phyloP scores from a whole-genome alignment of 2,888 invertebrate genomes.

The Amorpha juglandis region DNA sequence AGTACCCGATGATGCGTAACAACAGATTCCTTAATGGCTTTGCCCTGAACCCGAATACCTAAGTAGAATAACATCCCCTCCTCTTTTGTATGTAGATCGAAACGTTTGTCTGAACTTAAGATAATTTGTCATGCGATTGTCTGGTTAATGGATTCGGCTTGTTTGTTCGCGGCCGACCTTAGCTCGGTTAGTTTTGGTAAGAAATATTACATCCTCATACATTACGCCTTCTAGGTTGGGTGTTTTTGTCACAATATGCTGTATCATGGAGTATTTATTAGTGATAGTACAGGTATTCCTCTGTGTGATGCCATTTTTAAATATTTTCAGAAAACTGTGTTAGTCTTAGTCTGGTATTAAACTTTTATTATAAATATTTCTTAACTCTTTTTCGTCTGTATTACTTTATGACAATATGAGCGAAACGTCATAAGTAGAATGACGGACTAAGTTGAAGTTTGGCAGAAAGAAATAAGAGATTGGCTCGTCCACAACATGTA shows the following conservation, averaged over 20 bases:
- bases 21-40: neutral
- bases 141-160: constrained; percentile 14
- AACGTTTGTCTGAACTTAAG: constrained; percentile 6
- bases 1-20: neutral
- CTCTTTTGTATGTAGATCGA: constrained; percentile 12
- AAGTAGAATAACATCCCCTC: neutral
- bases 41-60: neutral
- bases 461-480: too few relatives aligned
- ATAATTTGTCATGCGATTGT: constrained; percentile 21
- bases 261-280: too few relatives aligned
- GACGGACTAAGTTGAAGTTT: too few relatives aligned
- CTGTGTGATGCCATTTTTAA: too few relatives aligned
- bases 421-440: too few relatives aligned
- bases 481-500: too few relatives aligned
- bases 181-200: neutral
- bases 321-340: too few relatives aligned
- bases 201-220: neutral
- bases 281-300: too few relatives aligned
- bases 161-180: constrained; percentile 1
- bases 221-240: neutral
- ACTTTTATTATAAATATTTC: too few relatives aligned
- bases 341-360: too few relatives aligned
- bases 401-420: too few relatives aligned
- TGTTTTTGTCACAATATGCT: neutral
- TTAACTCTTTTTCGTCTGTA: too few relatives aligned